Evolutionary conservation across 2,113 vertebrate species (phyloP).

Genomic region (Girardinichthys multiradiatus): DNA sequence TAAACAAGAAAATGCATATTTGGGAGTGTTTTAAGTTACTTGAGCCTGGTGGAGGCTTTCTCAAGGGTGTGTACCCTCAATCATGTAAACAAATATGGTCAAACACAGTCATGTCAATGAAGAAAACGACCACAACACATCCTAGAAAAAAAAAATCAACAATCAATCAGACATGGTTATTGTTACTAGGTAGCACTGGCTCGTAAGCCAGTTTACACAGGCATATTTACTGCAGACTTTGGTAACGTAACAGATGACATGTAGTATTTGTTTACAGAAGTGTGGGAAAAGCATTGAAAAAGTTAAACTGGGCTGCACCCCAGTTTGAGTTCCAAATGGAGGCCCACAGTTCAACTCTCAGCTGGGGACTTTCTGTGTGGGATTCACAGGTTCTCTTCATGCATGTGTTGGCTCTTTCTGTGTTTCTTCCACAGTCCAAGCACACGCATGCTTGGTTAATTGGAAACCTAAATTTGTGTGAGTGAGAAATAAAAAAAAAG

Average conservation of each 20-base stretch:
- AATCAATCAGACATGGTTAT: slow-evolving; percentile 3
- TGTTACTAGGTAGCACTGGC: slow-evolving; percentile 45
- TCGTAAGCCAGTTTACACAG: neutral
- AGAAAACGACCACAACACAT: slow-evolving; percentile 31
- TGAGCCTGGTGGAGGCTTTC: neutral
- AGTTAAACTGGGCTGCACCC: neutral
- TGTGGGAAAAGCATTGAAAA: slow-evolving; percentile 22
- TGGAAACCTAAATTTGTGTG: too few relatives aligned
- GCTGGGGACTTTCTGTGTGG: too few relatives aligned
- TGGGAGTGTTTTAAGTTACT: neutral
- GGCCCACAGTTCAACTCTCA: too few relatives aligned
- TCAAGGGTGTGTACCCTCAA: neutral
- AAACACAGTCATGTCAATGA: slow-evolving; percentile 15
- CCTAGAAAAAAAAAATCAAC: neutral
- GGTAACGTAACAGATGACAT: slow-evolving; percentile 2
- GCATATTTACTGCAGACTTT: slow-evolving; percentile 10
- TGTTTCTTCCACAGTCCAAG: too few relatives aligned
- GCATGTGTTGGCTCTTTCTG: too few relatives aligned
- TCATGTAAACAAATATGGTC: slow-evolving; percentile 19
- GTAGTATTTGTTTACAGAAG: slow-evolving; percentile 18
- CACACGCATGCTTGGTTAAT: too few relatives aligned
- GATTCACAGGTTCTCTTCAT: too few relatives aligned
- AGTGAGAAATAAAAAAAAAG: too few relatives aligned
- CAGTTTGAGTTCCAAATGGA: too few relatives aligned
- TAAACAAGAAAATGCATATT: neutral